Base-by-base conservation (phyloP, 1,140 invertebrate genomes). In the Conopomorpha cramerella region DNA sequence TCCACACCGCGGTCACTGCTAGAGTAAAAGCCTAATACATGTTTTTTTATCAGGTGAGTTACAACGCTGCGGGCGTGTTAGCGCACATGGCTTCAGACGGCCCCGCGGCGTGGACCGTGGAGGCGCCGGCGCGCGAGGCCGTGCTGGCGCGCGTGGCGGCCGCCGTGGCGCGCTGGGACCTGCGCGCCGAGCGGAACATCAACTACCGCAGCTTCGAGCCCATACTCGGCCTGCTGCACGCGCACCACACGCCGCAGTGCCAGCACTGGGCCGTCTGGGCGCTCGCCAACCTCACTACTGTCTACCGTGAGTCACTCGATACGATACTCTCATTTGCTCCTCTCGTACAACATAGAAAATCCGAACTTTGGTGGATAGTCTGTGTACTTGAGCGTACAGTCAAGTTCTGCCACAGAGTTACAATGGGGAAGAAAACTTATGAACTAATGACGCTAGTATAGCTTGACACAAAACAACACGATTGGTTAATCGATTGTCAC, bases 251-350 rank as follows among this genome's bases (percentile, higher is more conserved):
- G 2, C 89, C 91, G 0, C 86, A 93, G 60, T 96, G 93, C 67
- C 93, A 96, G 62, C 86, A 94, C 58, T 98, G 95, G 95, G 93
- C 95, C 2, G 88, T 92, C n/a, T 99, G 96, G 96, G 96, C 95
- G 3, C 79, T 99, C 25, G 94, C 95, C 17, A 99, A 99, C 80
- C 82, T 99, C 12, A 98, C 95, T 8, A 86, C 85, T 50, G 92
- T 97, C 28, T 93, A 93, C 70, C 88, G 91, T 93, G 78, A 88
- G 89, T 89, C n/a, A n/a, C n/a, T n/a, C n/a, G n/a, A n/a, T n/a
- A n/a, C n/a, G n/a, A n/a, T n/a, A n/a, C n/a, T n/a, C n/a, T n/a
- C n/a, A n/a, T n/a, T n/a, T n/a, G n/a, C n/a, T n/a, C n/a, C n/a
- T n/a, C n/a, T n/a, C n/a, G n/a, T n/a, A n/a, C n/a, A n/a, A n/a